Conservation (phyloP, 2,113 vertebrate species). For the Psittacara wagleri region DNA sequence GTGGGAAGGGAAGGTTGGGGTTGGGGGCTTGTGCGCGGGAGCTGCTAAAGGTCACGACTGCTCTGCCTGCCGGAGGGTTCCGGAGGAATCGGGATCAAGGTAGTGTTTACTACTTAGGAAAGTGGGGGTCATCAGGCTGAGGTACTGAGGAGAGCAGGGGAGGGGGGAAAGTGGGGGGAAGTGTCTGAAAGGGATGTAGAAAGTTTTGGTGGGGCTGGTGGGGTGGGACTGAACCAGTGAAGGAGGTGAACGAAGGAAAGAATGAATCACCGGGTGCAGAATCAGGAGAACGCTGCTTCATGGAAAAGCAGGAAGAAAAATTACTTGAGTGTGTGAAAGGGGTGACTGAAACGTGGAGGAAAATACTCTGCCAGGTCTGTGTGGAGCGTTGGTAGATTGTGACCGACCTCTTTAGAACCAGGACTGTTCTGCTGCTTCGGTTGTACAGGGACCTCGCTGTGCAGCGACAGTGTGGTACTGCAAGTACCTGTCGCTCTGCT, state of each 20-base stretch:
- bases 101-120: neutral
- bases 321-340: accelerated
- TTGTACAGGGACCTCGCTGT: accelerated
- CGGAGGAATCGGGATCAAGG: neutral
- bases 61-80: neutral
- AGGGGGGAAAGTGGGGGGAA: accelerated
- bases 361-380: neutral
- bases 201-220: neutral
- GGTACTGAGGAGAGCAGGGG: neutral
- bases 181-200: accelerated
- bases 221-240: neutral
- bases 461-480: accelerated
- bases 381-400: accelerated
- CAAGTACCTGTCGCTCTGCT: neutral
- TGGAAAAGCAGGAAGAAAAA: neutral
- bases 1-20: neutral
- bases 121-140: neutral
- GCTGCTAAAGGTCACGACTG: no score
- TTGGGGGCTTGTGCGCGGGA: no score
- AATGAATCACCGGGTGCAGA: accelerated
- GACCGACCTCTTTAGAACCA: accelerated
- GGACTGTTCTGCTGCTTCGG: accelerated
- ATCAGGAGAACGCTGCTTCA: accelerated
- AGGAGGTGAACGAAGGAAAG: neutral
- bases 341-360: accelerated